These are phyloP conservation scores for Rugalucina vietnamica DNA, from an alignment of 2,888 invertebrate species.

Conservation along the genomic window DNA sequence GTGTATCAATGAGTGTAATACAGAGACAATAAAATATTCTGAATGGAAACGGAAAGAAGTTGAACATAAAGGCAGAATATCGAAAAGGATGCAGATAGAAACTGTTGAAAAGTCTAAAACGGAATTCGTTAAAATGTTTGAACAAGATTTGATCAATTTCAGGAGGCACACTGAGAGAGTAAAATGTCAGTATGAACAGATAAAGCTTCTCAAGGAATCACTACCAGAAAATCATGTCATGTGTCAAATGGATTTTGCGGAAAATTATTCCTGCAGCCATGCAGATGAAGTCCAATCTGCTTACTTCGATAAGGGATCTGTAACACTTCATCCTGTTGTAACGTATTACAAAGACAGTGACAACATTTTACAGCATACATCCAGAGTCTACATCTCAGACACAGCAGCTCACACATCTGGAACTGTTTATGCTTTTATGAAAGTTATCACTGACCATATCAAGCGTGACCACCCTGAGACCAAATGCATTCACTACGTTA, in stretches of 20 bases:
- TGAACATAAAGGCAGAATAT: slow-evolving; percentile 33
- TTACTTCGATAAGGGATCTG: slow-evolving; percentile 42
- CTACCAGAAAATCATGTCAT: slow-evolving; percentile 34
- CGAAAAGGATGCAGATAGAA: slow-evolving; percentile 38
- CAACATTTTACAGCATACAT: background rate
- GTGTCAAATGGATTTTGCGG: slow-evolving; percentile 44
- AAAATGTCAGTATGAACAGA: slow-evolving; percentile 31
- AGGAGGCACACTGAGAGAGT: slow-evolving; percentile 27
- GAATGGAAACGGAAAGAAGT: slow-evolving; percentile 39
- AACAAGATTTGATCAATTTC: slow-evolving; percentile 13
- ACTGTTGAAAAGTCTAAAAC: slow-evolving; percentile 26
- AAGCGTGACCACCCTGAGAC: background rate
- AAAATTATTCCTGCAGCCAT: slow-evolving; percentile 39
- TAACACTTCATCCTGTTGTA: slow-evolving; percentile 23
- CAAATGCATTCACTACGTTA: slow-evolving; percentile 40
- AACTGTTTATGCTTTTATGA: slow-evolving; percentile 33
- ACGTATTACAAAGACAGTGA: background rate
- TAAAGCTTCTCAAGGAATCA: slow-evolving; percentile 14
- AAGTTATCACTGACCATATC: background rate
- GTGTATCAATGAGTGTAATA: background rate
- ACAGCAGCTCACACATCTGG: slow-evolving; percentile 25
- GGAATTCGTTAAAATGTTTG: slow-evolving; percentile 34
- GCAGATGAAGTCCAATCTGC: slow-evolving; percentile 47
- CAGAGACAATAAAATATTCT: slow-evolving; percentile 19
- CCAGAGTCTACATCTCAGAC: slow-evolving; percentile 33